These are phyloP conservation scores for Litoditis marina DNA, from an alignment of 2,888 invertebrate species.

Conservation along the genomic window DNA sequence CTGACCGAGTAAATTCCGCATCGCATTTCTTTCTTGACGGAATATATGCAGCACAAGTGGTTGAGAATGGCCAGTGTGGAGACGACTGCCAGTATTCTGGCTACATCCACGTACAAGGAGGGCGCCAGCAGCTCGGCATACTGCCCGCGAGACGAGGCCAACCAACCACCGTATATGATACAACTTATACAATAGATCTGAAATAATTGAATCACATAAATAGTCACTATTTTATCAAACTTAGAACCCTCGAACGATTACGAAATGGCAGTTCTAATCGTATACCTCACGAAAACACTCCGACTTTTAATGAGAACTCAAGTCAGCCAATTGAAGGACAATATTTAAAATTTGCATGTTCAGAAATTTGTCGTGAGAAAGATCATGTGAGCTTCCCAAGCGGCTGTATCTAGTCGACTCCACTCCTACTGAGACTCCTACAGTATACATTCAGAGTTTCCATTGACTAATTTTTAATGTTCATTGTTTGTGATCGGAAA, in stretches of 20 bases:
- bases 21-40: conserved; percentile 53
- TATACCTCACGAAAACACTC: too few species aligned
- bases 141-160: conserved; percentile 48
- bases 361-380: too few species aligned
- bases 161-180: conserved; percentile 56
- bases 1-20: conserved; percentile 58
- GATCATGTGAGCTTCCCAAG: too few species aligned
- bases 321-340: too few species aligned
- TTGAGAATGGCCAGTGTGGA: conserved; percentile 44
- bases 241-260: not conserved
- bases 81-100: conserved; percentile 42
- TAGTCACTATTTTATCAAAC: not conserved
- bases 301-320: too few species aligned
- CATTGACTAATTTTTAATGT: too few species aligned
- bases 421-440: too few species aligned
- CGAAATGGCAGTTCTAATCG: not conserved
- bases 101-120: conserved; percentile 59
- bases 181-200: conserved; percentile 51
- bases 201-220: conserved; percentile 21
- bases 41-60: conserved; percentile 47
- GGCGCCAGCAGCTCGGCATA: conserved; percentile 59
- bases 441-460: too few species aligned
- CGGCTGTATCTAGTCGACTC: too few species aligned
- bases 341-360: not conserved
- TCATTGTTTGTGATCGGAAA: too few species aligned